phyloP scores from a whole-genome alignment of 1,140 invertebrate genomes.

The Halyomorpha halys region DNA sequence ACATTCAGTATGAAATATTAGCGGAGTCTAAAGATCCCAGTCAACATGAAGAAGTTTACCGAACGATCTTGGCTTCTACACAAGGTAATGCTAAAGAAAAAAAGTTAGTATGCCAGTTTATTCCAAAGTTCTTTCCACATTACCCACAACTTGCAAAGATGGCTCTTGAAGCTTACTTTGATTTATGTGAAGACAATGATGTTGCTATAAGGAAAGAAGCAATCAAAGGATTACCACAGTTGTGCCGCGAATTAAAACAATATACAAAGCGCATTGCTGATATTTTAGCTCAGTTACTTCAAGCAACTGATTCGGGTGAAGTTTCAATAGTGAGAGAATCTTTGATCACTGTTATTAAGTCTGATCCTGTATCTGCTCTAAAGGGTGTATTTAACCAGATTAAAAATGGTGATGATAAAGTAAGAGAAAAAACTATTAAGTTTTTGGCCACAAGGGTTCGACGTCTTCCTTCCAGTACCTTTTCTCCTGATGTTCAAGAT shows the following conservation, averaged over 20 bases:
- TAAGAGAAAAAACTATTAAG: conserved; percentile 78
- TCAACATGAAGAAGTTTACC: conserved; percentile 80
- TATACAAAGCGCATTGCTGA: conserved; percentile 62
- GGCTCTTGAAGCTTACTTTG: conserved; percentile 83
- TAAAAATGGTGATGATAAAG: conserved; percentile 60
- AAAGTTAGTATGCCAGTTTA: conserved; percentile 86
- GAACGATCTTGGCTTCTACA: conserved; percentile 73
- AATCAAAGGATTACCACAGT: conserved; percentile 79
- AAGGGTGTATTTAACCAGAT: conserved; percentile 82
- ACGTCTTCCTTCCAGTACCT: conserved; percentile 46
- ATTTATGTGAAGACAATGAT: conserved; percentile 93
- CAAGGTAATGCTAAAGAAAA: conserved; percentile 83
- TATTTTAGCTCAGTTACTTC: conserved; percentile 80
- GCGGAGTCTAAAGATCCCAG: not conserved
- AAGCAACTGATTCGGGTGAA: conserved; percentile 72
- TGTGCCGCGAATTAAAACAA: conserved; percentile 78
- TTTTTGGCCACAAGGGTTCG: conserved; percentile 72
- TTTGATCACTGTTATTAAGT: conserved; percentile 50
- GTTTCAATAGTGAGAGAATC: conserved; percentile 66
- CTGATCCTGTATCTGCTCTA: conserved; percentile 56
- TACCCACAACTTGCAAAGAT: conserved; percentile 75
- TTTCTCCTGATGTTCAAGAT: conserved; percentile 75
- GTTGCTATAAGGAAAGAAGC: conserved; percentile 86
- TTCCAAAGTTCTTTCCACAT: conserved; percentile 85
- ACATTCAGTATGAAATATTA: conserved; percentile 7